Percentiles rank a stretch among this genome's conserved stretches.
Conservation (phyloP, 2,888 invertebrate species). For the Limnephilus lunatus region DNA sequence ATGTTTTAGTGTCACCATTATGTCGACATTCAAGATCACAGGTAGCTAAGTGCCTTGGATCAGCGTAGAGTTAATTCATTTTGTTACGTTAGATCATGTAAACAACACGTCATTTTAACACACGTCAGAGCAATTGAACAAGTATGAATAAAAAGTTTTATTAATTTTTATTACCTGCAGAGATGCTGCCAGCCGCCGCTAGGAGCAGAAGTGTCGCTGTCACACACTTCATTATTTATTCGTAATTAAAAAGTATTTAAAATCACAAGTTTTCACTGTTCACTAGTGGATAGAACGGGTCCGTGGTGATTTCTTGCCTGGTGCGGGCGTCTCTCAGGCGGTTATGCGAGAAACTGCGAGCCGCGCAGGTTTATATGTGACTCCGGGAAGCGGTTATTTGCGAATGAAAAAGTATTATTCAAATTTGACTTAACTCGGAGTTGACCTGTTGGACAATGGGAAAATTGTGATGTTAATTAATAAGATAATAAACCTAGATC, state of each 20-base stretch:
- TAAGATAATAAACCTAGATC: background rate
- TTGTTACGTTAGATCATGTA: background rate
- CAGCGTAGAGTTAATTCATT: background rate
- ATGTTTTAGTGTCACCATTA: background rate
- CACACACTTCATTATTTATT: slow-evolving; percentile 36
- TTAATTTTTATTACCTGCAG: slow-evolving; percentile 35
- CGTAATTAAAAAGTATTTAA: background rate
- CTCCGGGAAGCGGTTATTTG: slow-evolving; percentile 44
- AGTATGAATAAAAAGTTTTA: slow-evolving; percentile 5
- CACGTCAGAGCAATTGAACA: background rate
- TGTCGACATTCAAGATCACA: background rate
- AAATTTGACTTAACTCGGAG: slow-evolving; percentile 2
- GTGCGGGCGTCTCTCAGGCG: slow-evolving; percentile 5
- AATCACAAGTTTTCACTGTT: slow-evolving; percentile 26
- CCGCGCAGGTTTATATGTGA: slow-evolving; percentile 52
- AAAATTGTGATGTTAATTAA: background rate
- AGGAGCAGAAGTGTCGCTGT: slow-evolving; percentile 49
- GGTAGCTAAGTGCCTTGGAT: background rate
- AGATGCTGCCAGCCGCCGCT: slow-evolving; percentile 32
- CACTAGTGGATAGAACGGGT: background rate
- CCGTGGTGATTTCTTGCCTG: background rate
- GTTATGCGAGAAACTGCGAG: background rate
- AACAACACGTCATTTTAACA: background rate
- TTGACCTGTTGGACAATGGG: slow-evolving; percentile 14
- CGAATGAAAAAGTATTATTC: slow-evolving; percentile 15